Conservation (phyloP, 37 sponge, comb jelly and placozoan species). For the Hormiphora californensis region DNA sequence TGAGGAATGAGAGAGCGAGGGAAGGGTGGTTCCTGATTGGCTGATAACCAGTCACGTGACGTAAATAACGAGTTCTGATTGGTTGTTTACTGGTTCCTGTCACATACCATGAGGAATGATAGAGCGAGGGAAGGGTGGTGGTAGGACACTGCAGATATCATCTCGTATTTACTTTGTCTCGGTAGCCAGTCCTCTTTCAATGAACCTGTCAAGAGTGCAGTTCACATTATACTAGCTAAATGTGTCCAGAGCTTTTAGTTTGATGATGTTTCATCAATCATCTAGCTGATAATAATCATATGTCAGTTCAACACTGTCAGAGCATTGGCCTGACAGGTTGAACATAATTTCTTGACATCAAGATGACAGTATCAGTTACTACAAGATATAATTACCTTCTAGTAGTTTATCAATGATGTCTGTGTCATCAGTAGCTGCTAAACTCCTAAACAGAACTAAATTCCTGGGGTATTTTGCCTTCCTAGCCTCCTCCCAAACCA, state of each 20-base stretch:
- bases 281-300: no score
- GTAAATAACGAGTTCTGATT: no score
- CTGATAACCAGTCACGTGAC: no score
- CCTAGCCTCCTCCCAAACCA: neutral
- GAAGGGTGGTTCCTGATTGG: constrained; percentile 24
- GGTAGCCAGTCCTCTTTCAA: constrained; percentile 42
- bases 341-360: no score
- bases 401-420: neutral
- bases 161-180: constrained; percentile 6
- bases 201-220: neutral
- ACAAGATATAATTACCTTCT: constrained; percentile 31
- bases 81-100: no score
- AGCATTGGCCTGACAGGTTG: no score
- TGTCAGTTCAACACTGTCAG: no score
- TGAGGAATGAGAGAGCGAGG: neutral
- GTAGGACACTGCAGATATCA: neutral
- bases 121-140: neutral
- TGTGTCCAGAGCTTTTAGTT: neutral
- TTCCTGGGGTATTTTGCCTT: neutral
- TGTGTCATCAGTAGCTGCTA: neutral
- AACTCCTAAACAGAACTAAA: neutral
- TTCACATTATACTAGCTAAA: neutral
- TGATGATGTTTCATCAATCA: neutral
- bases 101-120: constrained; percentile 1
- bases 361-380: no score